Percentiles rank a stretch among this genome's conserved stretches.
Conservation (phyloP, 2,797 vertebrate genomes). For the Galagoides demidoff region DNA sequence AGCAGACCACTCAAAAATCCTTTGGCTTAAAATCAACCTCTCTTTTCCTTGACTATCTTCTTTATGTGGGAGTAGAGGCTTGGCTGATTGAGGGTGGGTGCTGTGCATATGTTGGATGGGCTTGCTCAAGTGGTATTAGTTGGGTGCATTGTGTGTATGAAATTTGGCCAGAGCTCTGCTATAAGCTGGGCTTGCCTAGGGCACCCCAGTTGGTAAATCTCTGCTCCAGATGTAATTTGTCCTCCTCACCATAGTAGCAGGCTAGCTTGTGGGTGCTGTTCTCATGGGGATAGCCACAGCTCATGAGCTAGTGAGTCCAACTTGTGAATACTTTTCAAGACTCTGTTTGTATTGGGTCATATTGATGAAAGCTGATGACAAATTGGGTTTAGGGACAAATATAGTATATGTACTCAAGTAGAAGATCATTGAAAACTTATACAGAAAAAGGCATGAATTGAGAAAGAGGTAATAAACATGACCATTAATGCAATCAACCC, state of each 20-base stretch:
- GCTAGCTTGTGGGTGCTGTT: accelerated
- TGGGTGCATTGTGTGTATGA: neutral
- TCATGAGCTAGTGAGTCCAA: neutral
- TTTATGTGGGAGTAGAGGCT: neutral
- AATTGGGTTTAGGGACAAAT: neutral
- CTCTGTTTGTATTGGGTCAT: neutral
- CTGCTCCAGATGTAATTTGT: neutral
- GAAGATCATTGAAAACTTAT: neutral
- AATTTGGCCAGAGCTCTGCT: neutral
- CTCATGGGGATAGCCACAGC: neutral
- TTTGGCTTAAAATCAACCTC: neutral
- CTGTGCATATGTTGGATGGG: neutral
- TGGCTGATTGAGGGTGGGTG: neutral
- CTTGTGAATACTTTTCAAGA: neutral
- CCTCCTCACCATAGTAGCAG: neutral
- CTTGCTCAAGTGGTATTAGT: neutral
- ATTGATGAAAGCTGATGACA: neutral
- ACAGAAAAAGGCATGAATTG: neutral
- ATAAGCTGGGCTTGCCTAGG: neutral
- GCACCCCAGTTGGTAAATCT: neutral
- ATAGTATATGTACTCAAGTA: neutral
- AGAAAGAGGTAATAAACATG: neutral
- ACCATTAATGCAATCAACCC: neutral
- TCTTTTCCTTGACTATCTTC: neutral
- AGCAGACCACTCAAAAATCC: neutral